phyloP scores from a whole-genome alignment of 1,140 invertebrate genomes.

The Pentalonia nigronervosa region DNA sequence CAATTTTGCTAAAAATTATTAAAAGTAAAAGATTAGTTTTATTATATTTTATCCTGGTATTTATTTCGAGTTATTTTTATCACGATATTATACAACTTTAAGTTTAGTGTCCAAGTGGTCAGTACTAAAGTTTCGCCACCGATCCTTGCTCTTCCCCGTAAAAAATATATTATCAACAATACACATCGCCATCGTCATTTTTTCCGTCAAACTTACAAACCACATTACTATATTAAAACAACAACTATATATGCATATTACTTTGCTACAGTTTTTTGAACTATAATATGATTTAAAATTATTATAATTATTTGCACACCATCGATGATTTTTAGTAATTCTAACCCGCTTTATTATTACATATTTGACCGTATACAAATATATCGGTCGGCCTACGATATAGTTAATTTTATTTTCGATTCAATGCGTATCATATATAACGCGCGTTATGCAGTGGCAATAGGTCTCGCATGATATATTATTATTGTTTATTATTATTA shows the following conservation, averaged over 20 bases:
- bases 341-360: background rate
- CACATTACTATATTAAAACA: background rate
- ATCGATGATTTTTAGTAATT: background rate
- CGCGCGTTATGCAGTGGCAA: too few species aligned
- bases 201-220: background rate
- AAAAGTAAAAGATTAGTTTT: too few species aligned
- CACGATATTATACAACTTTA: background rate
- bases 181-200: background rate
- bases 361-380: background rate
- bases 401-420: slow-evolving; percentile 20
- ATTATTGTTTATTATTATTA: background rate
- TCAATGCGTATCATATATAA: background rate
- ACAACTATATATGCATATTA: background rate
- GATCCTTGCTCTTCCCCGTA: background rate
- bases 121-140: too few species aligned
- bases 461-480: background rate
- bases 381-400: background rate
- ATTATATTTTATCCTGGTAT: background rate
- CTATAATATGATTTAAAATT: background rate
- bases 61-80: slow-evolving; percentile 10
- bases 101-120: too few species aligned
- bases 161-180: background rate
- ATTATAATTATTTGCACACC: background rate
- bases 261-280: background rate
- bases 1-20: too few species aligned